Percentiles rank a stretch among this genome's conserved stretches.
Evolutionary conservation across 2,888 invertebrate genomes (phyloP).

Genomic region (Chrysolina oricalcia): DNA sequence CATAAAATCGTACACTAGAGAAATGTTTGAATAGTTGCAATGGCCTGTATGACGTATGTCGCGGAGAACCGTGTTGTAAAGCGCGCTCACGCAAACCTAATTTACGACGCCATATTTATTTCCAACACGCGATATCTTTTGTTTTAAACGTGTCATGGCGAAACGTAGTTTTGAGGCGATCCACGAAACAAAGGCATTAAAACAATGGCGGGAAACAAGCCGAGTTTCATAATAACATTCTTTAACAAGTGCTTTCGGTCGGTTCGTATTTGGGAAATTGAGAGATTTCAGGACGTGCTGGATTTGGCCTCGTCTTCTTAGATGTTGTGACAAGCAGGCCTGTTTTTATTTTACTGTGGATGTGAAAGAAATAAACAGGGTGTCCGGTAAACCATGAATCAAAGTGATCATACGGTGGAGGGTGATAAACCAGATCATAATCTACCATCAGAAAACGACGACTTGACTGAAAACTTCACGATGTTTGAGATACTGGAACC

Average conservation of each 20-base stretch:
- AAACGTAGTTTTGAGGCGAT: conserved; percentile 64
- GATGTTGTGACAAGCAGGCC: too few species aligned
- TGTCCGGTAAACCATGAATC: too few species aligned
- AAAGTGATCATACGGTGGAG: too few species aligned
- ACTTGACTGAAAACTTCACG: too few species aligned
- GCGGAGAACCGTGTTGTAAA: conserved; percentile 65
- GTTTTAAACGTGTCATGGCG: conserved; percentile 72
- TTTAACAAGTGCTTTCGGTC: conserved; percentile 30
- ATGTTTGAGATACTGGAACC: too few species aligned
- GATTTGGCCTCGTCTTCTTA: background rate
- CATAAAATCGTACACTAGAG: conserved; percentile 41
- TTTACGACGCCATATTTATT: conserved; percentile 72
- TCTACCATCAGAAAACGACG: too few species aligned
- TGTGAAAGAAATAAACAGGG: too few species aligned
- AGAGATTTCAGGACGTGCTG: background rate
- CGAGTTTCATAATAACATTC: conserved; percentile 45
- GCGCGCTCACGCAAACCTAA: conserved; percentile 72
- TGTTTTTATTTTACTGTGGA: too few species aligned
- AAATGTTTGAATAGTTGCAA: conserved; percentile 48
- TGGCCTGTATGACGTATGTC: conserved; percentile 66
- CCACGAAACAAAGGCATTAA: conserved; percentile 64
- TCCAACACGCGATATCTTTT: conserved; percentile 72
- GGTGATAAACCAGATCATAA: too few species aligned
- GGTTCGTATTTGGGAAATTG: background rate
- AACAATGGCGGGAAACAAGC: conserved; percentile 59